phyloP scores from a whole-genome alignment of 1,140 invertebrate genomes.

The Zelostemma sp. region DNA sequence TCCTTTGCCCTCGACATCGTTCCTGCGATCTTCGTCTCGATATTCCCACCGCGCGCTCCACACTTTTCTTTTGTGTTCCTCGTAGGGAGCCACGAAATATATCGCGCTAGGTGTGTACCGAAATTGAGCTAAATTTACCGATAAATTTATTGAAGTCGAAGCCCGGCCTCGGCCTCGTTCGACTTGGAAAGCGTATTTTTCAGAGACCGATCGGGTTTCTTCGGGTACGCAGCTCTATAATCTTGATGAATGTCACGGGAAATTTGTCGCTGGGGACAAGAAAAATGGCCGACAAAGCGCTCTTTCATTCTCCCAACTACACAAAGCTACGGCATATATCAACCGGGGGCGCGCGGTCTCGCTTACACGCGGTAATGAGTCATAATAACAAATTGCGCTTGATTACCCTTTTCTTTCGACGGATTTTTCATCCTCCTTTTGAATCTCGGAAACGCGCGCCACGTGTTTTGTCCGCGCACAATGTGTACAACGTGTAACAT shows the following conservation, averaged over 20 bases:
- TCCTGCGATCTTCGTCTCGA: neutral
- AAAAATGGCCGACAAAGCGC: neutral
- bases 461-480: neutral
- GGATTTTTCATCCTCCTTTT: constrained; percentile 14
- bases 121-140: neutral
- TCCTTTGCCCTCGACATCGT: constrained; percentile 1
- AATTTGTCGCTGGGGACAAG: too few species aligned
- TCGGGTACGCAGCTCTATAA: neutral
- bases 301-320: neutral
- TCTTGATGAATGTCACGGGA: too few species aligned
- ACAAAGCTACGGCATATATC: neutral
- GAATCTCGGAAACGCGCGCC: neutral
- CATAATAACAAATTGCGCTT: constrained; percentile 2
- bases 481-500: neutral
- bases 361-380: neutral
- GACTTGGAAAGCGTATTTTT: neutral
- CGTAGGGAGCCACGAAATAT: neutral
- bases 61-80: neutral
- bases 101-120: neutral
- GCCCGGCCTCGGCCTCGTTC: too few species aligned
- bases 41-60: neutral
- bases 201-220: neutral
- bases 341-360: neutral
- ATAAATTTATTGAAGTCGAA: neutral
- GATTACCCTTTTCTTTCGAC: constrained; percentile 8